Evolutionary conservation across 1,140 invertebrate species (phyloP), one percentile per base, ranked within the genome.

Genomic region (Drosophila aff.): DNA sequence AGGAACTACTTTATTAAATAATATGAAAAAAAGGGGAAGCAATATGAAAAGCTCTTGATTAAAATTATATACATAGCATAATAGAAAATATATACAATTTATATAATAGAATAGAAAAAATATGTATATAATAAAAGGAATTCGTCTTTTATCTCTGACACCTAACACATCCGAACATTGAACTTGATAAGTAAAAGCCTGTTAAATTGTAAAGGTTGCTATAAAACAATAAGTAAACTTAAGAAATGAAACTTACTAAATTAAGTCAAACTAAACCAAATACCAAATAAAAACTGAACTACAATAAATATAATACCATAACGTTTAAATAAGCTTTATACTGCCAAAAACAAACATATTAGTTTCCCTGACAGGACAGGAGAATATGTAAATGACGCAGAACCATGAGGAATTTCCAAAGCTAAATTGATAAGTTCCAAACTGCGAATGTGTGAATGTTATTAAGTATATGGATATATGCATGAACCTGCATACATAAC

Each of bases 361-460:
- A 1, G 18, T 36, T 53, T 21, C 13, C 8, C 15, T 16, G 4
- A 4, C 8, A 38, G 31, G 31, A 40, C 15, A 28, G 2, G 6
- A 15, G 11, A 31, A 72, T 59, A 71, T 60, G 44, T 72, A 73
- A 72, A 11, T 43, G 52, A 50, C 69, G 69, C 69, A 73, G 53
- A 73, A 73, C 67, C 69, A 73, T 73, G 53, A 73, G 58, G 21
- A 69, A 38, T 33, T 60, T 18, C 28, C 16, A 73, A 60, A 50
- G 53, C 38, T 72, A 71, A 73, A 72, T 72, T 73, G 67, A 72
- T 50, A 72, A 72, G 36, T 50, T 52, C 43, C 66, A 23, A 72
- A 43, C 36, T 71, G 67, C 10, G n/a, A 71, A 15, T 46, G 62
- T 71, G 67, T 71, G 67, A 15, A 43, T 28, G 40, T 53, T 49